These are phyloP conservation scores for Oncorhynchus kisutch DNA, from an alignment of 2,113 vertebrate species.

Conservation along the genomic window DNA sequence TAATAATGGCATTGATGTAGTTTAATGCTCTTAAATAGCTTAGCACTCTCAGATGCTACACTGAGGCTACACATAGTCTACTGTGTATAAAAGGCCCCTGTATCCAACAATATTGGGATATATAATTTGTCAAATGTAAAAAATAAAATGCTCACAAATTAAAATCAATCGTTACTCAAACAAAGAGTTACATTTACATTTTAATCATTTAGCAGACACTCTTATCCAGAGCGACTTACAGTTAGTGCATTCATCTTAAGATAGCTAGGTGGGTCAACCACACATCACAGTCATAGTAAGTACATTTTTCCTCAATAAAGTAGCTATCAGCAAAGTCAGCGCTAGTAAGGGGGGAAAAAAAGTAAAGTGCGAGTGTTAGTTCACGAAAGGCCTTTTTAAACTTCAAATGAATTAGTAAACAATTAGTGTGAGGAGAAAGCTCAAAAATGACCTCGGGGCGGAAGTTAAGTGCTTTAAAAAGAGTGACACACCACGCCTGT, in stretches of 20 bases:
- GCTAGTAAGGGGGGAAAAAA: no score
- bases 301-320: no score
- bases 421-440: constrained; percentile 22
- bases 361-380: no score
- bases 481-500: constrained; percentile 50
- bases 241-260: no score
- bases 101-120: background rate
- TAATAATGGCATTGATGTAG: background rate
- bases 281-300: no score
- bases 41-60: constrained; percentile 19
- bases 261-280: no score
- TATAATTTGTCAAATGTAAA: no score
- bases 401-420: constrained; percentile 18
- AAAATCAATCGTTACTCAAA: background rate
- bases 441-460: constrained; percentile 42
- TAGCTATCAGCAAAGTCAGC: no score
- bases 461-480: constrained; percentile 49
- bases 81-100: background rate
- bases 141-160: background rate
- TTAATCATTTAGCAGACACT: no score
- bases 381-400: background rate
- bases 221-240: no score
- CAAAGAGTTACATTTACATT: background rate
- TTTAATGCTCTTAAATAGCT: constrained; percentile 42
- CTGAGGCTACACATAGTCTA: constrained; percentile 19